These are phyloP conservation scores for Diachrysia chrysitis DNA, from an alignment of 2,888 invertebrate genomes.

Conservation along the genomic window DNA sequence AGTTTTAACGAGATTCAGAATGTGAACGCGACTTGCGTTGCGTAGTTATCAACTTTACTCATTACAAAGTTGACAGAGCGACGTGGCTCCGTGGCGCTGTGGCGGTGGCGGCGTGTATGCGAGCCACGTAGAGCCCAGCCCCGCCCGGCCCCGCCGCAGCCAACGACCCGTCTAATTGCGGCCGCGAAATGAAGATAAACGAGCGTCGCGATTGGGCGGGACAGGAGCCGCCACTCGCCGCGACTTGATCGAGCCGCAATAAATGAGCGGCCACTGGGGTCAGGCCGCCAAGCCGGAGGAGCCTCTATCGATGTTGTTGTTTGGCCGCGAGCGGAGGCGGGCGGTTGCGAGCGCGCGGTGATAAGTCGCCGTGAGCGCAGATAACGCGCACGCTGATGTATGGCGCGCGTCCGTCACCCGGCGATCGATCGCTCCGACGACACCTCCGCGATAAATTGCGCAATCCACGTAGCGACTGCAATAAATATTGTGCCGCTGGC, in stretches of 20 bases:
- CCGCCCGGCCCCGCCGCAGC: slow-evolving; percentile 77
- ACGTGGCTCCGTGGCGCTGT: slow-evolving; percentile 53
- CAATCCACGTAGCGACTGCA: slow-evolving; percentile 88
- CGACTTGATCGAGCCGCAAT: slow-evolving; percentile 78
- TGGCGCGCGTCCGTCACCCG: slow-evolving; percentile 83
- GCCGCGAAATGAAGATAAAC: slow-evolving; percentile 92
- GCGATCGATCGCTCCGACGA: slow-evolving; percentile 87
- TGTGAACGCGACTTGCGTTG: slow-evolving; percentile 80
- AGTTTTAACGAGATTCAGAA: slow-evolving; percentile 84
- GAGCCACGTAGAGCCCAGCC: slow-evolving; percentile 82
- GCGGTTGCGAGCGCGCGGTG: slow-evolving; percentile 68
- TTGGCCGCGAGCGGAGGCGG: slow-evolving; percentile 66
- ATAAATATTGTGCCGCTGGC: slow-evolving; percentile 86
- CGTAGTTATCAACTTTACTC: slow-evolving; percentile 89
- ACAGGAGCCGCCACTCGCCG: slow-evolving; percentile 73
- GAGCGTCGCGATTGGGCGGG: slow-evolving; percentile 90
- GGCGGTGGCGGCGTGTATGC: slow-evolving; percentile 76
- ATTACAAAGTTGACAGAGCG: slow-evolving; percentile 88
- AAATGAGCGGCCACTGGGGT: slow-evolving; percentile 73
- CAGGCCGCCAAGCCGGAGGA: slow-evolving; percentile 56
- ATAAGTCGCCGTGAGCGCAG: slow-evolving; percentile 87
- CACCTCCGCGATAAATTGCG: slow-evolving; percentile 88
- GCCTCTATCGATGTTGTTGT: slow-evolving; percentile 74
- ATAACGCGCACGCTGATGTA: slow-evolving; percentile 87
- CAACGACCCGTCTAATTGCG: slow-evolving; percentile 93